Evolutionary conservation across 2,888 invertebrate species (phyloP).

Genomic region (Craniophora ligustri): DNA sequence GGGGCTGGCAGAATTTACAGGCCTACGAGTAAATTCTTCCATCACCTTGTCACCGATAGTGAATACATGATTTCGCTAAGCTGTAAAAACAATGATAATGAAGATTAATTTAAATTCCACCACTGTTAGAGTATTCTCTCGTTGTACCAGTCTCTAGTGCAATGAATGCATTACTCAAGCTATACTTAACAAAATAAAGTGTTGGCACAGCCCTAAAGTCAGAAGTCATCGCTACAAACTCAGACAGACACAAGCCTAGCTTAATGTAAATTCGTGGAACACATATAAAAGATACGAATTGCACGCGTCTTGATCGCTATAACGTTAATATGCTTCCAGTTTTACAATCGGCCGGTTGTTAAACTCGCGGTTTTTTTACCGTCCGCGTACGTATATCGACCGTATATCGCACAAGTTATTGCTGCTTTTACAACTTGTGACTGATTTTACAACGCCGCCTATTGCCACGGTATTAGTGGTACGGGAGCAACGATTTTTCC

Average conservation of each 20-base stretch:
- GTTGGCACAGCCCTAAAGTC: background rate
- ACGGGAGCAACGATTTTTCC: constrained; percentile 57
- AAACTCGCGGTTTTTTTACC: constrained; percentile 60
- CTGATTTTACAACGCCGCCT: constrained; percentile 84
- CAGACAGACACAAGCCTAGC: constrained; percentile 31
- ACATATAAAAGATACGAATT: constrained; percentile 67
- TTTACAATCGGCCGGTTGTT: constrained; percentile 81
- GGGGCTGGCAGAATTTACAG: too few species aligned
- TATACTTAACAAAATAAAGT: background rate
- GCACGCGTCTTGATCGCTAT: constrained; percentile 62
- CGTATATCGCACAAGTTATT: constrained; percentile 83
- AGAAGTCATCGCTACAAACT: constrained; percentile 7
- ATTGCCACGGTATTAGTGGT: constrained; percentile 64
- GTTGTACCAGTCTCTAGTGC: too few species aligned
- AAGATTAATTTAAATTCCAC: too few species aligned
- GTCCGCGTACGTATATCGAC: constrained; percentile 72
- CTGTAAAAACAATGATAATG: too few species aligned
- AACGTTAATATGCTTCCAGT: constrained; percentile 73
- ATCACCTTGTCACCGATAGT: too few species aligned
- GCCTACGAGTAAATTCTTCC: too few species aligned
- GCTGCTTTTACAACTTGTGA: constrained; percentile 82
- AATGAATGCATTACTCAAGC: too few species aligned
- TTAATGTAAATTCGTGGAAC: constrained; percentile 67
- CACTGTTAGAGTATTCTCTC: too few species aligned
- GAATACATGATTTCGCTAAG: too few species aligned